These are phyloP conservation scores for Urocyon cinereoargenteus DNA, from an alignment of 2,797 vertebrate species.

Conservation along the genomic window DNA sequence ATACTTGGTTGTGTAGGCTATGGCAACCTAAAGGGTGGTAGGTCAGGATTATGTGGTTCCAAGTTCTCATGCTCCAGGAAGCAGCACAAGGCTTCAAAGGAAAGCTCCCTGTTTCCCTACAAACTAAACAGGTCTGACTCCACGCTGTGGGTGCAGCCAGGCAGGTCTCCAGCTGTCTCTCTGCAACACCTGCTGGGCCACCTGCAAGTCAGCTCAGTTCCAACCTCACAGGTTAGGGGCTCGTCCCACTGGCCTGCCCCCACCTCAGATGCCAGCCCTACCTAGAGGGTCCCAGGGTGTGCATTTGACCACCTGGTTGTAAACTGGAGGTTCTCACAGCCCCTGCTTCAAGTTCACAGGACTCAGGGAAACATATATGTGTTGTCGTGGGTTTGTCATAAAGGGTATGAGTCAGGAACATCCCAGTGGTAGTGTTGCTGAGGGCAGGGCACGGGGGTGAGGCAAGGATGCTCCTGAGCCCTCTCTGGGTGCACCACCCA, in stretches of 20 bases:
- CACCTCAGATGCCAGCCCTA: not conserved
- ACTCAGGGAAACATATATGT: not conserved
- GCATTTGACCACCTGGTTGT: not conserved
- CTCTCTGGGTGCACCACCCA: not conserved
- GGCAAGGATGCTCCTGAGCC: accelerated
- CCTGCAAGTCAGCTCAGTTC: not conserved
- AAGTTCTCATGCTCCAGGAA: too few species aligned
- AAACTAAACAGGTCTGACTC: not conserved
- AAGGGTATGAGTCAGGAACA: not conserved
- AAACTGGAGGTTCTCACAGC: not conserved
- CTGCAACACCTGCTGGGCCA: not conserved
- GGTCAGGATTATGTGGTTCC: accelerated
- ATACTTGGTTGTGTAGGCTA: too few species aligned
- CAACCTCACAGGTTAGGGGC: not conserved
- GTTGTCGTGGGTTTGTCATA: not conserved
- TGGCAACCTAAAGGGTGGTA: too few species aligned
- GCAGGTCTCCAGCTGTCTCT: not conserved
- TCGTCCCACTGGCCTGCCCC: too few species aligned
- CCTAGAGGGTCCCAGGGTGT: not conserved
- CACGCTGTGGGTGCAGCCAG: accelerated
- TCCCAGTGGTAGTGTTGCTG: not conserved
- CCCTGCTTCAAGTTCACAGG: not conserved
- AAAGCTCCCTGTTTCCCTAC: not conserved
- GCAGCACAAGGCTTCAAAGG: not conserved
- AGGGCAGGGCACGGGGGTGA: not conserved